Evolutionary conservation across 1,140 invertebrate genomes (phyloP).

Genomic region (Tenebrio molitor): DNA sequence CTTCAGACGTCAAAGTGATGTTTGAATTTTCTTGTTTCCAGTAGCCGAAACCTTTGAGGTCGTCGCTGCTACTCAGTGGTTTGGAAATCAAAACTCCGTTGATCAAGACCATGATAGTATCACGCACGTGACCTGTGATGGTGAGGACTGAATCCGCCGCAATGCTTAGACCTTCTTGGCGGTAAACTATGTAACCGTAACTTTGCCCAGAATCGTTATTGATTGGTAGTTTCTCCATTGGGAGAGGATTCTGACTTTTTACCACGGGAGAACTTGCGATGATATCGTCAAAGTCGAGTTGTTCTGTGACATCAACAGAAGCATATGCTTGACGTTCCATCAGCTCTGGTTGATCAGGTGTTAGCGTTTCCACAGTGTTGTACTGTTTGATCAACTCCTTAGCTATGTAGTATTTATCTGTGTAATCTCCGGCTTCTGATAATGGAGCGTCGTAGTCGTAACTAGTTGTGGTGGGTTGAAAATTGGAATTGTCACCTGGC

Average conservation of each 20-base stretch:
- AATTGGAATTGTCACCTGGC: constrained; percentile 56
- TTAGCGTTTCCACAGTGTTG: constrained; percentile 64
- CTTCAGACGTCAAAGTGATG: constrained; percentile 49
- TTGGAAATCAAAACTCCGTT: constrained; percentile 65
- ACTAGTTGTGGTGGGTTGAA: constrained; percentile 70
- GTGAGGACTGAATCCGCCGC: constrained; percentile 60
- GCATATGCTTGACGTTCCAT: constrained; percentile 62
- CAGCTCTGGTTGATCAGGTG: constrained; percentile 62
- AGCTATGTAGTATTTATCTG: constrained; percentile 65
- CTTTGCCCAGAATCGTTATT: constrained; percentile 71
- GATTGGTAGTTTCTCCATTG: constrained; percentile 74
- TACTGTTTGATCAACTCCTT: constrained; percentile 64
- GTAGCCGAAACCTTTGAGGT: constrained; percentile 67
- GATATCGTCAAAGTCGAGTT: constrained; percentile 61
- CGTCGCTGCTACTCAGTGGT: constrained; percentile 54
- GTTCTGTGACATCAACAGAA: constrained; percentile 53
- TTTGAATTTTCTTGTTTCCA: constrained; percentile 65
- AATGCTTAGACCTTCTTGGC: constrained; percentile 61
- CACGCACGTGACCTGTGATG: constrained; percentile 68
- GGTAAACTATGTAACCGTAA: constrained; percentile 73
- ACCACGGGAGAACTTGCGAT: constrained; percentile 55
- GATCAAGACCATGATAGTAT: constrained; percentile 70
- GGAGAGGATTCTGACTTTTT: constrained; percentile 53
- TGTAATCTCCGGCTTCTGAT: constrained; percentile 69
- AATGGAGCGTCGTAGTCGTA: constrained; percentile 73